Evolutionary conservation across 2,113 vertebrate genomes (phyloP).

Genomic region (Scortum barcoo): DNA sequence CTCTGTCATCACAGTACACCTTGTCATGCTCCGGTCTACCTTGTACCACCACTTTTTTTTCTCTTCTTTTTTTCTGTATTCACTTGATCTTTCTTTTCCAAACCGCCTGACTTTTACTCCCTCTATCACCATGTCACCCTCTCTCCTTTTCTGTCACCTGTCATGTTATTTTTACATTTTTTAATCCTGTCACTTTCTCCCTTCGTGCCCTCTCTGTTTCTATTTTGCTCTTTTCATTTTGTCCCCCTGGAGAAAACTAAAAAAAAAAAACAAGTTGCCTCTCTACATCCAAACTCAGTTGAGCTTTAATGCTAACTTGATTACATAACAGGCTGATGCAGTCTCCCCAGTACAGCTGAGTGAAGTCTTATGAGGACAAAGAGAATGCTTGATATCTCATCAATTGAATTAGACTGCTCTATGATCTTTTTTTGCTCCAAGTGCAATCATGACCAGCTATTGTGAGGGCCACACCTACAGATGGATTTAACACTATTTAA

Average conservation of each 20-base stretch:
- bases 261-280: background rate
- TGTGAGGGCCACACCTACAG: background rate
- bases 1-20: constrained; percentile 26
- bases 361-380: constrained; percentile 48
- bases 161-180: background rate
- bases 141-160: background rate
- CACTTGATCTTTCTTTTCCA: background rate
- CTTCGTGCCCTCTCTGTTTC: background rate
- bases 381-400: constrained; percentile 24
- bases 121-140: background rate
- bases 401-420: constrained; percentile 29
- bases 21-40: background rate
- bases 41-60: background rate
- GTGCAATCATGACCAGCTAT: background rate
- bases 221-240: constrained; percentile 24
- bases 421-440: constrained; percentile 19
- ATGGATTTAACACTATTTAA: background rate
- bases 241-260: background rate
- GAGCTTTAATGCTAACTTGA: constrained; percentile 55
- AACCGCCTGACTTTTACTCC: background rate
- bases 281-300: constrained; percentile 43
- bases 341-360: constrained; percentile 12
- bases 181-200: constrained; percentile 19
- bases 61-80: background rate
- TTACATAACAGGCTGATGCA: constrained; percentile 60